A percentile compares a stretch with the other conserved stretches of the same genome.
Evolutionary conservation across 2,888 invertebrate species (phyloP).

Genomic region (Latrodectus elegans): DNA sequence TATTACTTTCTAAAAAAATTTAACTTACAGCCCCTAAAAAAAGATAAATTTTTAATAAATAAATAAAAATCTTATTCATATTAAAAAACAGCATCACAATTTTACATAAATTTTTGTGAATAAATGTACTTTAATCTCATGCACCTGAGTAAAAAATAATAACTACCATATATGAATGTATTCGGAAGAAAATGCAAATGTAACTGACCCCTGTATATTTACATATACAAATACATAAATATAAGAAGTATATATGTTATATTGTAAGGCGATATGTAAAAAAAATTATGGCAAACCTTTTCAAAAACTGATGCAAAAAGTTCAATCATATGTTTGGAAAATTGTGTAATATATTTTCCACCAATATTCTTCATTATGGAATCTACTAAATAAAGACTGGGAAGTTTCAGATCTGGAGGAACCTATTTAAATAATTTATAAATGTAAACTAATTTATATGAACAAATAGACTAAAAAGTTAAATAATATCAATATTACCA

Average conservation of each 20-base stretch:
- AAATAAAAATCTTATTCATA: too few relatives aligned
- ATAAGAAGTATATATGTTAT: neutral
- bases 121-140: too few relatives aligned
- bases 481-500: too few relatives aligned
- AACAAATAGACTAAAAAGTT: too few relatives aligned
- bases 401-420: slow-evolving; percentile 91
- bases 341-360: slow-evolving; percentile 86
- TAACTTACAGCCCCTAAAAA: too few relatives aligned
- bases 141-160: too few relatives aligned
- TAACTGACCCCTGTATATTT: neutral
- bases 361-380: slow-evolving; percentile 99
- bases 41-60: too few relatives aligned
- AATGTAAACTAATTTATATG: neutral
- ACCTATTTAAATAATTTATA: slow-evolving; percentile 79
- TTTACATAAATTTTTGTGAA: too few relatives aligned
- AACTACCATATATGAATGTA: too few relatives aligned
- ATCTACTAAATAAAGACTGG: slow-evolving; percentile 97
- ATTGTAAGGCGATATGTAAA: too few relatives aligned
- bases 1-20: too few relatives aligned
- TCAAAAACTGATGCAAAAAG: slow-evolving; percentile 96
- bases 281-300: slow-evolving; percentile 79
- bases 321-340: slow-evolving; percentile 93
- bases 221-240: neutral
- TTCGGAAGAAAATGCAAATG: neutral
- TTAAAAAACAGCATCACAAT: too few relatives aligned